Base-by-base conservation (phyloP, 2,888 invertebrate species). In the Halictus ligatus region DNA sequence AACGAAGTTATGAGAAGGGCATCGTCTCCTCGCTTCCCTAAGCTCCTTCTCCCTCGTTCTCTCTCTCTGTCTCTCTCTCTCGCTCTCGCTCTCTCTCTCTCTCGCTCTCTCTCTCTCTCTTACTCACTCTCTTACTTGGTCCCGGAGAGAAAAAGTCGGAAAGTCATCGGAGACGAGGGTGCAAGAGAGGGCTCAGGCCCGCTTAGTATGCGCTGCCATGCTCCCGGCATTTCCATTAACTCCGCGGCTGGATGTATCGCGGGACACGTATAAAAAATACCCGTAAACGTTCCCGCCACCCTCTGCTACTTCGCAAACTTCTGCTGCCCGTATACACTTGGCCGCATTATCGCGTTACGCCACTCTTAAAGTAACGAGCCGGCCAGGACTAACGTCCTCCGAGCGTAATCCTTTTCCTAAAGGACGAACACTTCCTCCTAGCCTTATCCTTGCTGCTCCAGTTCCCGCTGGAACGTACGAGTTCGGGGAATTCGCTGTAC, bases 1-100 rank as follows among this genome's bases (percentile, higher is more conserved):
- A 84, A 80, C 87, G 50, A 81, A 88, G 84, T 86, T 90, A 89
- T 83, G 84, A 84, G 90, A 84, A 86, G 81, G 80, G 80, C 75
- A 81, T 80, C 78, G 80, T 64, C 67, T 35, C 6, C 54, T 13
- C 48, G 43, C 50, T 21, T n/a, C 60, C 54, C n/a, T 54, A n/a
- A 54, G 54, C 54, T 54, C 50, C 50, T 54, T 21, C 43, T 43
- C 43, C 8, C 54, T 46, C 54, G 35, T 35, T 35, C 3, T 54
- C 54, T 54, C 21, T 18, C 8, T n/a, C 54, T 46, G 21, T 21
- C 43, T 54, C 54, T 50, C 50, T 6, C 18, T 7, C 18, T 50
- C 48, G 8, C 21, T 8, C 50, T 21, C 50, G 21, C 54, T 54
- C 0, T n/a, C 54, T 46, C 54, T 21, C 43, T 54, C 54, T 50